These are phyloP conservation scores for Eptatretus burgeri DNA, from an alignment of 2,113 vertebrate species.

Conservation along the genomic window DNA sequence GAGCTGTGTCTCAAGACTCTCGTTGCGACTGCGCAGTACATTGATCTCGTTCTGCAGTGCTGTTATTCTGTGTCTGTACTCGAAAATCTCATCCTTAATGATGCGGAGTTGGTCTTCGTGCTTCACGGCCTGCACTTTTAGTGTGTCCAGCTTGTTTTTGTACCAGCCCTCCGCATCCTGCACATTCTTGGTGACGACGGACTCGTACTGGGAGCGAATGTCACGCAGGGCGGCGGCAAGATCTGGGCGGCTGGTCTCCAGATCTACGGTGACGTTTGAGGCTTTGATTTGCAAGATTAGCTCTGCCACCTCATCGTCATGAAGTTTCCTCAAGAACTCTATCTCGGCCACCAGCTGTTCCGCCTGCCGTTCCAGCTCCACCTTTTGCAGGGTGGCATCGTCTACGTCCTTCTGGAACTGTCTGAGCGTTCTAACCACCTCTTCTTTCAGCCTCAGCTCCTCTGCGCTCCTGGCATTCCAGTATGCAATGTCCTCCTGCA, in stretches of 20 bases:
- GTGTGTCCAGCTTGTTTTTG: constrained; percentile 27
- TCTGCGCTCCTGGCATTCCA: constrained; percentile 29
- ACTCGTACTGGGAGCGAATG: constrained; percentile 22
- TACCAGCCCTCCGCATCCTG: constrained; percentile 35
- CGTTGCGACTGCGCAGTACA: constrained; percentile 17
- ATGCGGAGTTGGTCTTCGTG: constrained; percentile 20
- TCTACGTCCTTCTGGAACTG: constrained; percentile 32
- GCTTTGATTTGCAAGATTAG: constrained; percentile 25
- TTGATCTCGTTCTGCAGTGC: constrained; percentile 30
- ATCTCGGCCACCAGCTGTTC: constrained; percentile 20
- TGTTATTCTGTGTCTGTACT: constrained; percentile 19
- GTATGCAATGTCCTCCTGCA: constrained; percentile 17
- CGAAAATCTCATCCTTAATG: constrained; percentile 27
- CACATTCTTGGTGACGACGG: constrained; percentile 22
- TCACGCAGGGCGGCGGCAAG: constrained; percentile 19
- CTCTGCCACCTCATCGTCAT: constrained; percentile 21
- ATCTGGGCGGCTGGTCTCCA: constrained; percentile 19
- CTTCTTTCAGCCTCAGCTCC: constrained; percentile 26
- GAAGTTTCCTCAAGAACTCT: constrained; percentile 26
- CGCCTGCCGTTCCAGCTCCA: constrained; percentile 20
- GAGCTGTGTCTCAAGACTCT: constrained; percentile 23
- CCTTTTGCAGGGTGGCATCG: constrained; percentile 25
- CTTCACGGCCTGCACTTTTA: constrained; percentile 23
- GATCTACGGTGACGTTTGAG: constrained; percentile 18
- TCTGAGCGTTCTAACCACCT: constrained; percentile 25